Evolutionary conservation across 2,113 vertebrate genomes (phyloP).

Genomic region (Rallus limicola): DNA sequence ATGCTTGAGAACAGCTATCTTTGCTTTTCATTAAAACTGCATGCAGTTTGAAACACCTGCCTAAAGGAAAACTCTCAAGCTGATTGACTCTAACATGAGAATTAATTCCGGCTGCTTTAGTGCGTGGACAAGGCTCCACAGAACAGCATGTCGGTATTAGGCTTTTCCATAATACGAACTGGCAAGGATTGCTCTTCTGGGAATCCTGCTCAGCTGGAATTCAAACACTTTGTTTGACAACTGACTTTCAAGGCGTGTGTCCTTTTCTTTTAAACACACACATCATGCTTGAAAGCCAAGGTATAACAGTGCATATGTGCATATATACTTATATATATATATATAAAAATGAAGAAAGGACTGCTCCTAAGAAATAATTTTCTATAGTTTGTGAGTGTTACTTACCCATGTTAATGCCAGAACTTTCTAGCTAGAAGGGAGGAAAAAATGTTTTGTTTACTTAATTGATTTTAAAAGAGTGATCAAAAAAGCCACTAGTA

Average conservation of each 20-base stretch:
- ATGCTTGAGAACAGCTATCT: constrained; percentile 46
- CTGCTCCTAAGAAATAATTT: background rate
- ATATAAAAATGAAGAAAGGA: background rate
- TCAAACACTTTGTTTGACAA: constrained; percentile 56
- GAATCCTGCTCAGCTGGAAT: constrained; percentile 42
- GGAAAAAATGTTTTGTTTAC: background rate
- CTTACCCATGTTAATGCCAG: background rate
- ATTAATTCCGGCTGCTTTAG: constrained; percentile 63
- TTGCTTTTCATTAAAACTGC: constrained; percentile 54
- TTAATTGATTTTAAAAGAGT: background rate
- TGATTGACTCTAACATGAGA: constrained; percentile 61
- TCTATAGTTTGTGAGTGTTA: background rate
- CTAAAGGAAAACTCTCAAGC: constrained; percentile 59
- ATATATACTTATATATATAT: too few relatives aligned
- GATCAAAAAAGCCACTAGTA: background rate
- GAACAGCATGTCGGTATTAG: constrained; percentile 5
- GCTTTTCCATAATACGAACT: constrained; percentile 42
- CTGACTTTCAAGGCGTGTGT: constrained; percentile 36
- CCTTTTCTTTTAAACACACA: constrained; percentile 40
- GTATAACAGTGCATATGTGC: background rate
- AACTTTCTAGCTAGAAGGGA: background rate
- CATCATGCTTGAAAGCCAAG: background rate
- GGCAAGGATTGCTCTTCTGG: constrained; percentile 62
- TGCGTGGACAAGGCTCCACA: background rate
- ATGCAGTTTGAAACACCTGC: constrained; percentile 51